Conservation (phyloP, 2,888 invertebrate genomes). For the Cartodere bifasciata region DNA sequence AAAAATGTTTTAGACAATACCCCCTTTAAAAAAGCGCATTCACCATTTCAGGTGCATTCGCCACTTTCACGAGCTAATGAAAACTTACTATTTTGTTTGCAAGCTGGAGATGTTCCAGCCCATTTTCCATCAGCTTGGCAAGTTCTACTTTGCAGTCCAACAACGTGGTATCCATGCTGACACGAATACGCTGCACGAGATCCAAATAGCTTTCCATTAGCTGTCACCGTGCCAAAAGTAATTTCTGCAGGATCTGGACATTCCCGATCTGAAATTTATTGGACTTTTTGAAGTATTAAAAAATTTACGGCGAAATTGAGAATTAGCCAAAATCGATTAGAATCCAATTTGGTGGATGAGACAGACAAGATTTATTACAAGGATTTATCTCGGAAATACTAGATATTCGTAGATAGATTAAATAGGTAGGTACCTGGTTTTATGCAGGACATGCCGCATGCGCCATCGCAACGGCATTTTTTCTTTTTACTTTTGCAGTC, state of each 20-base stretch:
- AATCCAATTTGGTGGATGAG: not conserved
- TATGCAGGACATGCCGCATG: slow-evolving; percentile 95
- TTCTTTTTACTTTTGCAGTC: slow-evolving; percentile 96
- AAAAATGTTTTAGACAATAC: too few species aligned
- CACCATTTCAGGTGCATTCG: too few species aligned
- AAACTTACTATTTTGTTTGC: slow-evolving; percentile 68
- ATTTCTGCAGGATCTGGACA: slow-evolving; percentile 70
- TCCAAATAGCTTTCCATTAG: slow-evolving; percentile 69
- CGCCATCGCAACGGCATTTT: slow-evolving; percentile 92
- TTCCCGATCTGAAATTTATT: slow-evolving; percentile 56
- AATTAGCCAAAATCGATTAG: not conserved
- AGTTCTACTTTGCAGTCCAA: slow-evolving; percentile 70
- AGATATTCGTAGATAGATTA: too few species aligned
- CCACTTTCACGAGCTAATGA: too few species aligned
- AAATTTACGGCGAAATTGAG: slow-evolving; percentile 3
- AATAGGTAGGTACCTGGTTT: slow-evolving; percentile 91
- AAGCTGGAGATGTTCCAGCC: slow-evolving; percentile 73
- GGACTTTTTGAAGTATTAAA: not conserved
- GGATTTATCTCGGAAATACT: too few species aligned
- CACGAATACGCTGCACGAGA: slow-evolving; percentile 77
- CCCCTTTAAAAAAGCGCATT: too few species aligned
- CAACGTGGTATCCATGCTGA: slow-evolving; percentile 77
- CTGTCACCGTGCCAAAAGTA: slow-evolving; percentile 61
- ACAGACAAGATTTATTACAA: not conserved
- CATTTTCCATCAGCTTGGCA: slow-evolving; percentile 91